These are phyloP conservation scores for Brachypodius melanocephalos DNA, from an alignment of 2,113 vertebrate genomes.

Conservation along the genomic window DNA sequence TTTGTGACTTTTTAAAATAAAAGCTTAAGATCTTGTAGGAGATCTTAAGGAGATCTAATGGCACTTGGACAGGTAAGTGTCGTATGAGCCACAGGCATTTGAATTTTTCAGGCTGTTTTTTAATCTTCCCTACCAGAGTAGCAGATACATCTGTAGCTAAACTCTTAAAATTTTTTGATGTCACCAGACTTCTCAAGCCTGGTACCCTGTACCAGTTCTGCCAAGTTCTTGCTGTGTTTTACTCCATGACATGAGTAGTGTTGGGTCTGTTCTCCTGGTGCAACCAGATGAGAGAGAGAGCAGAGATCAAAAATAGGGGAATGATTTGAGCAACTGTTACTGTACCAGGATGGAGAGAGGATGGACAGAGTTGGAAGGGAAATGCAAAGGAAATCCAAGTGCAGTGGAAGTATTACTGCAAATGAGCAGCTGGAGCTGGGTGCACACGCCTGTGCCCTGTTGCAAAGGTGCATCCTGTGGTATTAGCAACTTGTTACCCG, in stretches of 20 bases:
- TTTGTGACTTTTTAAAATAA: neutral
- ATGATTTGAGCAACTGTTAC: rapidly evolving
- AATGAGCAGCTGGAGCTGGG: neutral
- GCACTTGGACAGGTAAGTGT: neutral
- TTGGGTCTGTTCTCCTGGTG: neutral
- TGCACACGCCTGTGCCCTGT: neutral
- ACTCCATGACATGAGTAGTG: rapidly evolving
- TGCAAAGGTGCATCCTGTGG: slow-evolving; percentile 32
- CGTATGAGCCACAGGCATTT: neutral
- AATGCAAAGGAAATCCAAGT: neutral
- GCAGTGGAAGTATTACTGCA: neutral
- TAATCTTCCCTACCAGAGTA: neutral
- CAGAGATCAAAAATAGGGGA: neutral
- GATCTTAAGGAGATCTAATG: neutral
- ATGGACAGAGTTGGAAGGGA: neutral
- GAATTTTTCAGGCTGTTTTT: neutral
- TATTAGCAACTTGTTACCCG: neutral
- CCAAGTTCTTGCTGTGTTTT: neutral
- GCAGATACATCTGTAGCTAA: neutral
- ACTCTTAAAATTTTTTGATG: rapidly evolving
- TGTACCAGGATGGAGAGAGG: neutral
- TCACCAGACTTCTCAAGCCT: neutral
- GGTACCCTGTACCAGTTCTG: neutral
- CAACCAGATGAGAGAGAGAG: neutral
- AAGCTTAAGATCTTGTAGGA: neutral